Base-by-base conservation (phyloP, 2,797 vertebrate species). In the Pelochelys cantorii region DNA sequence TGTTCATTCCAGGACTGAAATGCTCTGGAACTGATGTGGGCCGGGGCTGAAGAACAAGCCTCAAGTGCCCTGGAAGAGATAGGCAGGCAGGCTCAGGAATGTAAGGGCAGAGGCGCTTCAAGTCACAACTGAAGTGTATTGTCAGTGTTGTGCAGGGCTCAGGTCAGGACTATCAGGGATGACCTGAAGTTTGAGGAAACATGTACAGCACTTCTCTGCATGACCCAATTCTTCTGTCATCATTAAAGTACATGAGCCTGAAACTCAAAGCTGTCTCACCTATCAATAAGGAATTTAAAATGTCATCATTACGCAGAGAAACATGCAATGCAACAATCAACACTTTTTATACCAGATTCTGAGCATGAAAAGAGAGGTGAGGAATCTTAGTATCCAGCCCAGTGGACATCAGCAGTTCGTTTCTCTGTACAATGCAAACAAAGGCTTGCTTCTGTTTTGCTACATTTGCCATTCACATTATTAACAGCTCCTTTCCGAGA, bases 91-190 rank as follows among this genome's bases (percentile, higher is more conserved):
- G 31, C 6, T 86, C 80, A 14, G 74, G 59, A 11, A 4, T 1
- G 3, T 18, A 37, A 37, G 34, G 37, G 18, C 68, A 71, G 34
- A 71, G n/a, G 2, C 54, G 31, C 11, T 54, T 15, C 56, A 77
- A 12, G 6, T n/a, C 1, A 17, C 57, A 62, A 0, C 0, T 0
- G 14, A 77, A 1, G 0, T 0, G 7, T 2, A 2, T 0, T 1
- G 59, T 37, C 90, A 54, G 57, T 54, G 54, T n/a, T 4, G 0
- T 0, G 34, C 8, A 11, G 62, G 57, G 18, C 0, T 12, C 27
- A 0, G 18, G 60, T 81, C 83, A 56, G 85, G 81, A 27, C 68
- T 52, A 0, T 0, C 54, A n/a, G 89, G 37, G 23, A 22, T 25
- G 0, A 77, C 1, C 10, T 12, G 68, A 2, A n/a, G 34, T 53